Evolutionary conservation across 1,140 invertebrate species (phyloP).

Genomic region (Brachionus calyciflorus): DNA sequence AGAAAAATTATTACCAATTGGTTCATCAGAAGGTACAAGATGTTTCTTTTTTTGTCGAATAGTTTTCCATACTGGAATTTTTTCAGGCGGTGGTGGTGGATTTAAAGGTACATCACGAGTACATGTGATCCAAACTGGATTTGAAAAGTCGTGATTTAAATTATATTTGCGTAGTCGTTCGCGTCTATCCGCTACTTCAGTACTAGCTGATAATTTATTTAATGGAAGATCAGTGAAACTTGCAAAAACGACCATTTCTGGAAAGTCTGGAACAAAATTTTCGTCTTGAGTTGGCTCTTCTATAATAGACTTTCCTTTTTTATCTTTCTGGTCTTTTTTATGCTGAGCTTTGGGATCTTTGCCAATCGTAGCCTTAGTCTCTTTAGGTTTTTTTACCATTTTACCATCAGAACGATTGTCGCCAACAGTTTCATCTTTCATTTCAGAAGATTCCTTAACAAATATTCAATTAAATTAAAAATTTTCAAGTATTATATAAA

Average conservation of each 20-base stretch:
- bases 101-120: slow-evolving; percentile 57
- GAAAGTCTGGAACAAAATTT: slow-evolving; percentile 54
- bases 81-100: slow-evolving; percentile 56
- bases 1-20: slow-evolving; percentile 51
- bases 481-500: slow-evolving; percentile 50
- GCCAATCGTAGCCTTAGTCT: background rate
- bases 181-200: slow-evolving; percentile 54
- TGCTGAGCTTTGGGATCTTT: slow-evolving; percentile 52
- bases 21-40: slow-evolving; percentile 55
- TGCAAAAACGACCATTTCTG: slow-evolving; percentile 59
- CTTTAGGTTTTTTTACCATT: slow-evolving; percentile 48
- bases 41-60: slow-evolving; percentile 59
- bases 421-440: slow-evolving; percentile 51
- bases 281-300: slow-evolving; percentile 11
- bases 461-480: slow-evolving; percentile 42
- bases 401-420: slow-evolving; percentile 51
- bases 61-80: slow-evolving; percentile 59
- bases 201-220: slow-evolving; percentile 4
- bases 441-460: slow-evolving; percentile 47
- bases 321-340: slow-evolving; percentile 53
- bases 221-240: slow-evolving; percentile 42
- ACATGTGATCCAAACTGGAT: slow-evolving; percentile 58
- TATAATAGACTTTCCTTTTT: slow-evolving; percentile 45
- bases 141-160: slow-evolving; percentile 56
- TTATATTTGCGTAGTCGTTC: slow-evolving; percentile 57